Evolutionary conservation across 2,797 vertebrate genomes (phyloP), one percentile per base, ranked within the genome.

Genomic region (Sebastiscus albofasciatus): DNA sequence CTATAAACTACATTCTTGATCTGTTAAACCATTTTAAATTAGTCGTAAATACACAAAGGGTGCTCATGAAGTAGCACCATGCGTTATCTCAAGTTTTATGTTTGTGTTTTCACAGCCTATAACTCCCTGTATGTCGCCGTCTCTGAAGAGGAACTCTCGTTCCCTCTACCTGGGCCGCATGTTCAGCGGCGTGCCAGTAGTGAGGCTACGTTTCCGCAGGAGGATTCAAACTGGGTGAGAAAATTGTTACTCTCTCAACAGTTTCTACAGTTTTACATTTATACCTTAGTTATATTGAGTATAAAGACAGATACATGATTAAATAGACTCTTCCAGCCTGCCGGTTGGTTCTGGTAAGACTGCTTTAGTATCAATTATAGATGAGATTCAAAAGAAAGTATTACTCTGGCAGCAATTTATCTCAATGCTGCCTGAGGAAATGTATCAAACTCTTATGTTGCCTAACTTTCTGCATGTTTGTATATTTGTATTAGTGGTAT

Each of bases 101-200:
- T 72, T 24, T 81, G 33, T 83, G 58, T 85, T 69, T 12, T 71
- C 60, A 3, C 92, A 99, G 98, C 89, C 96, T 42, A 96, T 99
- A 79, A 87, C 97, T 82, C 95, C 97, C 0, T 97, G 97, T 34
- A 93, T 97, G 85, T 92, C 96, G 20, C 96, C 95, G 67, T 90
- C 95, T 59, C 80, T 95, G 90, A 97, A 95, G 92, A 98, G 96
- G 93, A 99, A 98, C 69, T 42, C 97, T 27, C 97, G 95, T 39
- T 97, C 97, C 7, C 94, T 99, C 66, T 98, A 99, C 90, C 94
- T 99, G 86, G 98, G 98, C 55, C 97, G 98, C 70, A 97, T 99
- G 97, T 99, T 99, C 94, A 99, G 97, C 0, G 97, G 96, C 0
- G 96, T 96, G 27, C 98, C 98, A 0, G 97, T 99, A 67, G 97